phyloP scores from a whole-genome alignment of 2,113 vertebrate genomes.

The Scomber japonicus region DNA sequence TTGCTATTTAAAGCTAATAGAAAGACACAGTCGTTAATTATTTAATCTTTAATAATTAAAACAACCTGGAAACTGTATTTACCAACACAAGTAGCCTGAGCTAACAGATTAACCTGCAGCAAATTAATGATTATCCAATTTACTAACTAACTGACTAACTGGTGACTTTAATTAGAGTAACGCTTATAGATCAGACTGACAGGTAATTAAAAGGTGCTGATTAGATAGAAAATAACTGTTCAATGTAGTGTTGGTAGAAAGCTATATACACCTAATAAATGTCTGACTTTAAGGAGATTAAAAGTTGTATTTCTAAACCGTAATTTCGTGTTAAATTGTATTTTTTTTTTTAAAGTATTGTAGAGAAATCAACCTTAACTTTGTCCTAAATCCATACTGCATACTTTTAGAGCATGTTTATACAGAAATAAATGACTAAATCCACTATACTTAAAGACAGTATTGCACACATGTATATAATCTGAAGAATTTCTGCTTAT shows the following conservation, averaged over 20 bases:
- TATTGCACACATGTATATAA: too few relatives aligned
- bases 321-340: too few relatives aligned
- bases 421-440: too few relatives aligned
- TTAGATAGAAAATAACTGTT: background rate
- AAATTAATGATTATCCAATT: background rate
- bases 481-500: too few relatives aligned
- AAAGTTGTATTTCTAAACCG: too few relatives aligned
- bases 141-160: background rate
- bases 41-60: background rate
- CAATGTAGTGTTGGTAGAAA: background rate
- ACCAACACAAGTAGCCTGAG: conserved; percentile 23
- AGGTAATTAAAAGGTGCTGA: background rate
- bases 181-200: accelerated
- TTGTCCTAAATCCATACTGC: too few relatives aligned
- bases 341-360: too few relatives aligned
- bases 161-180: background rate
- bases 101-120: background rate
- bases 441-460: too few relatives aligned
- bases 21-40: background rate
- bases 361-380: too few relatives aligned
- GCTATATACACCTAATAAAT: background rate
- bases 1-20: background rate
- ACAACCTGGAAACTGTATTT: background rate
- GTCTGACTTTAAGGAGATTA: background rate
- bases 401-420: too few relatives aligned